Evolutionary conservation across 2,113 vertebrate genomes (phyloP).

Genomic region (Glaucomys volans): DNA sequence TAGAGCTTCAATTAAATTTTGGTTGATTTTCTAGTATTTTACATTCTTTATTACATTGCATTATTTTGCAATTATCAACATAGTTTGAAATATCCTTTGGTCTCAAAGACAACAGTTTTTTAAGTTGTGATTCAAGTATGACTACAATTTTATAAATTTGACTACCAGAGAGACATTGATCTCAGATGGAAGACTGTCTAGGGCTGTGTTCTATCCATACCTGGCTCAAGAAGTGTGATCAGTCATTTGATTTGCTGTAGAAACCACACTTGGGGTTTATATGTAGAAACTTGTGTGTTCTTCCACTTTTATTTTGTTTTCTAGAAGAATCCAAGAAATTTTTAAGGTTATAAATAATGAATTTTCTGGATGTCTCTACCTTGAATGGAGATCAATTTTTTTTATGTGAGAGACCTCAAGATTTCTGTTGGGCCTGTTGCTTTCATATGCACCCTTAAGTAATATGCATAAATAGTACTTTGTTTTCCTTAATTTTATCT

Average conservation of each 20-base stretch:
- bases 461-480: not conserved
- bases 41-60: not conserved
- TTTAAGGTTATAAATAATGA: not conserved
- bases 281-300: not conserved
- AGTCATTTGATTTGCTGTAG: conserved; percentile 13
- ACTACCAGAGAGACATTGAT: not conserved
- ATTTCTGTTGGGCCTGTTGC: not conserved
- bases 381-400: not conserved
- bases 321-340: not conserved
- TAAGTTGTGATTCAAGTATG: not conserved
- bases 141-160: not conserved
- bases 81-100: not conserved
- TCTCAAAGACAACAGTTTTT: not conserved
- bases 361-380: not conserved
- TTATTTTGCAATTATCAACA: not conserved
- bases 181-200: not conserved
- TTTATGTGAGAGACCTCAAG: not conserved
- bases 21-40: not conserved
- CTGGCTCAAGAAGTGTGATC: not conserved
- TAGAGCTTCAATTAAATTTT: not conserved
- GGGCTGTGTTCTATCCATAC: not conserved
- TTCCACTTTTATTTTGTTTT: not conserved
- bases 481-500: not conserved
- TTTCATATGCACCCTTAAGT: not conserved
- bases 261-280: not conserved